phyloP scores from a whole-genome alignment of 1,140 invertebrate species.

The Meloidogyne floridensis region DNA sequence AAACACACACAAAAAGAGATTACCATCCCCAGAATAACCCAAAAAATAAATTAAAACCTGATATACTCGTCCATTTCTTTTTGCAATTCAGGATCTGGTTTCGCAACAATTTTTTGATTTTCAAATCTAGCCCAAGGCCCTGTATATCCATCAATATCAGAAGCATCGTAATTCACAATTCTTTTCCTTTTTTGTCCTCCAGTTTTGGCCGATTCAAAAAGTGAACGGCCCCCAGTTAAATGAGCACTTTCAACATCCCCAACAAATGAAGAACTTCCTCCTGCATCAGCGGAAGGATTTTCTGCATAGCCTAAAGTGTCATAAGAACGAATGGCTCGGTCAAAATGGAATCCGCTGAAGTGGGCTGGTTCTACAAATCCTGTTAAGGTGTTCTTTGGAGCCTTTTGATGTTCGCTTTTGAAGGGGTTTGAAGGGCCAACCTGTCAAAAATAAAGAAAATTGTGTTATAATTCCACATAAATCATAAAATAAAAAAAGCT shows the following conservation, averaged over 20 bases:
- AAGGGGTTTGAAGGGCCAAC: slow-evolving; percentile 62
- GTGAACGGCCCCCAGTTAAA: slow-evolving; percentile 45
- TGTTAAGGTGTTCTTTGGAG: slow-evolving; percentile 83
- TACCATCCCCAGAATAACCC: too few relatives aligned
- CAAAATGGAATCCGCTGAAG: slow-evolving; percentile 95
- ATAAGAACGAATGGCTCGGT: slow-evolving; percentile 93
- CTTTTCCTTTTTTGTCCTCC: slow-evolving; percentile 80
- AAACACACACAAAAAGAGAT: too few relatives aligned
- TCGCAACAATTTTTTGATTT: slow-evolving; percentile 83
- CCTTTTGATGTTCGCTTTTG: slow-evolving; percentile 56
- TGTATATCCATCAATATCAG: slow-evolving; percentile 81
- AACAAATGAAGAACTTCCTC: slow-evolving; percentile 58
- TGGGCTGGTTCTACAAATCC: slow-evolving; percentile 93
- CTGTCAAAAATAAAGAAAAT: slow-evolving; percentile 36
- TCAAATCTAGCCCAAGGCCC: slow-evolving; percentile 89
- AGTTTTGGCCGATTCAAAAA: slow-evolving; percentile 63
- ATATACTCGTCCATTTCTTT: slow-evolving; percentile 89
- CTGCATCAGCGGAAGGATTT: slow-evolving; percentile 82
- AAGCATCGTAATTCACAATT: slow-evolving; percentile 83
- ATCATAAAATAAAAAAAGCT: neutral
- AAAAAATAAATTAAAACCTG: neutral
- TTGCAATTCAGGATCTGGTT: slow-evolving; percentile 84
- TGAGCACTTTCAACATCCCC: slow-evolving; percentile 58
- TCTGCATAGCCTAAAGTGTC: slow-evolving; percentile 80
- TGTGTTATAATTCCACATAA: slow-evolving; percentile 14